These are phyloP conservation scores for Podarcis lilfordi DNA, from an alignment of 2,797 vertebrate species.

Conservation along the genomic window DNA sequence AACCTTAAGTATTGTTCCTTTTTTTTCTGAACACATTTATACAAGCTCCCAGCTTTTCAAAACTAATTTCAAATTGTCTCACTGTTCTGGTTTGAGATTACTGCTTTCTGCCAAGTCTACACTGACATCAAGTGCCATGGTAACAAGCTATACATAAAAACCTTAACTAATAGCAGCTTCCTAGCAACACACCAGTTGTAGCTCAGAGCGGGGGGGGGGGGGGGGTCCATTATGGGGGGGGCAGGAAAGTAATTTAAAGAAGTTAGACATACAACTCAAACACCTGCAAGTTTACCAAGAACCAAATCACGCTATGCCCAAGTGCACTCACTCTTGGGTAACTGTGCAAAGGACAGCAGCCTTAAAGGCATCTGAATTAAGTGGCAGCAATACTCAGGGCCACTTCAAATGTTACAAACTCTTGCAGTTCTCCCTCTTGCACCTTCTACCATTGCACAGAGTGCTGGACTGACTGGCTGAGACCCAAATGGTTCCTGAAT, in stretches of 20 bases:
- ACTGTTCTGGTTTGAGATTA: neutral
- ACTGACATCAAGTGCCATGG: neutral
- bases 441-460: neutral
- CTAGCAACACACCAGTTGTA: neutral
- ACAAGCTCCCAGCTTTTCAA: neutral
- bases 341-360: neutral
- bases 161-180: neutral
- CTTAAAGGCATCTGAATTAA: neutral
- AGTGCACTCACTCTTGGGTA: neutral
- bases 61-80: neutral
- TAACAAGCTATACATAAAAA: neutral
- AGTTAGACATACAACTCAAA: too few relatives aligned
- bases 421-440: neutral
- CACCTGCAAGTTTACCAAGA: neutral
- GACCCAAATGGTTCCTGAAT: neutral
- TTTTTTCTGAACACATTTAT: neutral
- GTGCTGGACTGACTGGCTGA: neutral
- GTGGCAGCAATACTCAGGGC: too few relatives aligned
- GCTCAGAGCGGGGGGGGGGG: neutral
- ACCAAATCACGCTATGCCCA: neutral
- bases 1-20: neutral
- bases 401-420: neutral
- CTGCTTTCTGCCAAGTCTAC: neutral
- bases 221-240: neutral
- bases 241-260: neutral